Conservation (phyloP, 2,888 invertebrate genomes). For the Helicoverpa assulta region DNA sequence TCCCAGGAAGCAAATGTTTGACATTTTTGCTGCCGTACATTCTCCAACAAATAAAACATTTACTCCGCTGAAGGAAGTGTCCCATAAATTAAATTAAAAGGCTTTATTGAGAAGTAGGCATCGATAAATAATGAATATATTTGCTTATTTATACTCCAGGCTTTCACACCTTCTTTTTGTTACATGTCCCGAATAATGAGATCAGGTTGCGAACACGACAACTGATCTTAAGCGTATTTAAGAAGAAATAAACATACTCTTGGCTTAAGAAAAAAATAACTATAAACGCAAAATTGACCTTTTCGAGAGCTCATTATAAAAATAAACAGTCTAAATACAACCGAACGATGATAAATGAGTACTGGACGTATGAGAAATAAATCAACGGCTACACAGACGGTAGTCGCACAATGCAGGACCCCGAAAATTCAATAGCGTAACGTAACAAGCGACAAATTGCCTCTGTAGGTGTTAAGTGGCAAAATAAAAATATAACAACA, state of each 20-base stretch:
- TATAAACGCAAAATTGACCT: constrained; percentile 63
- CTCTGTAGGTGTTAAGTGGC: constrained; percentile 84
- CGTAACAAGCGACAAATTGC: constrained; percentile 80
- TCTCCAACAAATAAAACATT: constrained; percentile 8
- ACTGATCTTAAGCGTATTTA: constrained; percentile 61
- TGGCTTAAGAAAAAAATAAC: constrained; percentile 36
- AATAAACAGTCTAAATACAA: constrained; percentile 76
- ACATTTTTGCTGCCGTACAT: constrained; percentile 31
- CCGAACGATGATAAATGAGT: constrained; percentile 75
- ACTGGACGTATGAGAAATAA: constrained; percentile 69
- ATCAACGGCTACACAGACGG: constrained; percentile 64
- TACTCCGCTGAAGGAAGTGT: constrained; percentile 18
- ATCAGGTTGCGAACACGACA: constrained; percentile 56
- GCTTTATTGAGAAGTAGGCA: constrained; percentile 48
- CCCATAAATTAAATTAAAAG: constrained; percentile 35
- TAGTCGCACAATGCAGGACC: constrained; percentile 62
- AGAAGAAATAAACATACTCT: constrained; percentile 58
- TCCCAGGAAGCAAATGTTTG: constrained; percentile 28
- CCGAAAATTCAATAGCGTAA: constrained; percentile 72
- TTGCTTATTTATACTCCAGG: constrained; percentile 39
- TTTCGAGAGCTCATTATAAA: constrained; percentile 72
- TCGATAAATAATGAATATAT: constrained; percentile 53
- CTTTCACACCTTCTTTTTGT: constrained; percentile 39
- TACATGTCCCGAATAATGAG: constrained; percentile 55
- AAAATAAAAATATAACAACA: constrained; percentile 80